These are phyloP conservation scores for Pachydiplax longipennis DNA, from an alignment of 2,888 invertebrate genomes.

Conservation along the genomic window DNA sequence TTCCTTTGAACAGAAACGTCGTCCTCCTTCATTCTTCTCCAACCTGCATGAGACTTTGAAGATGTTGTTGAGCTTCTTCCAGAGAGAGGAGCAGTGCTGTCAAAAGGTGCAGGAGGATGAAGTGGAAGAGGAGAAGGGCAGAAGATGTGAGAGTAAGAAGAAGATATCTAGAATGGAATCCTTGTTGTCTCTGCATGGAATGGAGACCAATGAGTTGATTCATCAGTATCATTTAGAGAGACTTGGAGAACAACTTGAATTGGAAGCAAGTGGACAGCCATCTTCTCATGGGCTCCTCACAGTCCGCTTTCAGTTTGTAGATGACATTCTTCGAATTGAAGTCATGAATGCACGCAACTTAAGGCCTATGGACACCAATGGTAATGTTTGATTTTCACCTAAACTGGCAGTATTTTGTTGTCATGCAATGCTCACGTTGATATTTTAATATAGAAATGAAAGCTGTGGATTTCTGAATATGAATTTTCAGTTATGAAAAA, in stretches of 20 bases:
- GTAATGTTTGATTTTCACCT: slow-evolving; percentile 60
- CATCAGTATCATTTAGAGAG: slow-evolving; percentile 76
- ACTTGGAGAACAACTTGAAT: slow-evolving; percentile 71
- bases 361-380: slow-evolving; percentile 86
- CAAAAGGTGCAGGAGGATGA: slow-evolving; percentile 70
- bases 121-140: slow-evolving; percentile 63
- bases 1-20: slow-evolving; percentile 73
- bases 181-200: slow-evolving; percentile 80
- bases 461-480: too few relatives aligned
- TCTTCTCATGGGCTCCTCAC: slow-evolving; percentile 71
- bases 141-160: slow-evolving; percentile 58
- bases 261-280: slow-evolving; percentile 58
- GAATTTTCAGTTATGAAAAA: too few relatives aligned
- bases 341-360: slow-evolving; percentile 90
- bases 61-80: slow-evolving; percentile 88
- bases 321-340: slow-evolving; percentile 78
- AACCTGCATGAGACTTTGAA: slow-evolving; percentile 87
- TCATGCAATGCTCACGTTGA: too few relatives aligned
- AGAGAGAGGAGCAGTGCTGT: slow-evolving; percentile 74
- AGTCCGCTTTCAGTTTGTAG: slow-evolving; percentile 75
- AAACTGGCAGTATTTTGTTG: too few relatives aligned
- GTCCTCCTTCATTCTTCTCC: slow-evolving; percentile 90
- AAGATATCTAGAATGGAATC: slow-evolving; percentile 61
- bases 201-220: slow-evolving; percentile 87
- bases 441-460: too few relatives aligned